Percentiles rank a stretch among this genome's conserved stretches.
phyloP scores from a whole-genome alignment of 2,888 invertebrate species.

The Drosophila mayaguana region DNA sequence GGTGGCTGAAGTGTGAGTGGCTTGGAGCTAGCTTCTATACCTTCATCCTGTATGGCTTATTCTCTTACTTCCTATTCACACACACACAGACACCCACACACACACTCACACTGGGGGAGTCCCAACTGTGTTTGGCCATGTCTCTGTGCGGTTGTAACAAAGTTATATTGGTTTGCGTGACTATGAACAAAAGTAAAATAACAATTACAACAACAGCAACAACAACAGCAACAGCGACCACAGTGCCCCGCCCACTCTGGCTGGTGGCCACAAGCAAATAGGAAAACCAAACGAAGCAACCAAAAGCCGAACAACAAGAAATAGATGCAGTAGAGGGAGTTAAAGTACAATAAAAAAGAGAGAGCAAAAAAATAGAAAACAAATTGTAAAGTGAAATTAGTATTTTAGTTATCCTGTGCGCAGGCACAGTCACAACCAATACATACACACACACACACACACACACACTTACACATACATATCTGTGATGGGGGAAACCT shows the following conservation, averaged over 20 bases:
- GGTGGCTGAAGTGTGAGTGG: constrained; percentile 4
- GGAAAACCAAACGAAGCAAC: constrained; percentile 61
- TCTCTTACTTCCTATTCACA: constrained; percentile 29
- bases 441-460: constrained; percentile 8
- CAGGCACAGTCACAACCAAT: constrained; percentile 46
- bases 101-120: constrained; percentile 14
- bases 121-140: constrained; percentile 64
- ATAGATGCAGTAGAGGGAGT: constrained; percentile 18
- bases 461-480: neutral
- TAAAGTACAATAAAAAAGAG: constrained; percentile 17
- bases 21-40: constrained; percentile 17
- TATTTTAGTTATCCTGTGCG: constrained; percentile 78
- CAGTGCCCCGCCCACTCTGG: constrained; percentile 23
- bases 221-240: constrained; percentile 37
- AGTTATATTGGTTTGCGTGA: constrained; percentile 81
- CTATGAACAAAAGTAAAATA: constrained; percentile 79
- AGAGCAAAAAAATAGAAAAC: constrained; percentile 60
- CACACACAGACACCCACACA: constrained; percentile 18
- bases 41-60: constrained; percentile 60
- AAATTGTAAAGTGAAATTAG: constrained; percentile 80
- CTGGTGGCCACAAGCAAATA: constrained; percentile 68
- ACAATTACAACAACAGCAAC: constrained; percentile 64
- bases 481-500: constrained; percentile 28
- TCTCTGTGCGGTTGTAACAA: constrained; percentile 77
- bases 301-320: constrained; percentile 58